Evolutionary conservation across 2,797 vertebrate genomes (phyloP).

Genomic region (Adelosebastes latens): DNA sequence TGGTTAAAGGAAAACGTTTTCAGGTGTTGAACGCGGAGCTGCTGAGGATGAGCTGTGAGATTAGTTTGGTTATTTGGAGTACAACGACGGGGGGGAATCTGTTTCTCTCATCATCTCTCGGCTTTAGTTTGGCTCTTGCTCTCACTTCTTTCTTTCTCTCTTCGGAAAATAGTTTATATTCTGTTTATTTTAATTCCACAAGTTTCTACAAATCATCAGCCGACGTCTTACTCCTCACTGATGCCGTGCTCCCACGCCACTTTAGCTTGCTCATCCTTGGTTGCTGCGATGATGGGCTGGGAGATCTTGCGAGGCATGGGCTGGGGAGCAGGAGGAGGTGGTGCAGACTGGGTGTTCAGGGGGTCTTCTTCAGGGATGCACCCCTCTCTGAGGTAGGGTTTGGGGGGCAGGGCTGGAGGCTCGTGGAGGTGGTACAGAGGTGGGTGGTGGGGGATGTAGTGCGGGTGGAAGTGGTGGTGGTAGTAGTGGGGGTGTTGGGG

Average conservation of each 20-base stretch:
- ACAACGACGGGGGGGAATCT: neutral
- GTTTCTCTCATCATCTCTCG: neutral
- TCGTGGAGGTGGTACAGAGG: slow-evolving; percentile 83
- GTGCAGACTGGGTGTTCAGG: slow-evolving; percentile 33
- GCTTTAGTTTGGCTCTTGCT: neutral
- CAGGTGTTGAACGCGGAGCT: neutral
- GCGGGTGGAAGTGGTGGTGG: slow-evolving; percentile 67
- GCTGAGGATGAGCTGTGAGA: neutral
- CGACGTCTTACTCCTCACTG: slow-evolving; percentile 76
- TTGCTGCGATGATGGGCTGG: slow-evolving; percentile 80
- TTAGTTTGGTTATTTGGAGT: neutral
- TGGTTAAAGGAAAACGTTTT: neutral
- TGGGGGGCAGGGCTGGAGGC: slow-evolving; percentile 87
- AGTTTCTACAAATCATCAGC: neutral
- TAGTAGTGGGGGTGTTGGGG: slow-evolving; percentile 35
- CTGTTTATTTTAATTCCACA: neutral
- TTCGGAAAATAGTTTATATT: neutral
- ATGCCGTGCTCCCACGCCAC: slow-evolving; percentile 92
- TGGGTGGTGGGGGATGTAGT: slow-evolving; percentile 80
- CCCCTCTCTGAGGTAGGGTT: slow-evolving; percentile 89
- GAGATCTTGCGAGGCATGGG: slow-evolving; percentile 87
- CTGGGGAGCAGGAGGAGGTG: slow-evolving; percentile 49
- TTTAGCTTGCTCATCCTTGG: slow-evolving; percentile 90
- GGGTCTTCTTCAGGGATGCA: slow-evolving; percentile 85
- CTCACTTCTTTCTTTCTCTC: neutral